Percentiles rank a stretch among this genome's conserved stretches.
Conservation (phyloP, 1,140 invertebrate species). For the Cydia splendana region DNA sequence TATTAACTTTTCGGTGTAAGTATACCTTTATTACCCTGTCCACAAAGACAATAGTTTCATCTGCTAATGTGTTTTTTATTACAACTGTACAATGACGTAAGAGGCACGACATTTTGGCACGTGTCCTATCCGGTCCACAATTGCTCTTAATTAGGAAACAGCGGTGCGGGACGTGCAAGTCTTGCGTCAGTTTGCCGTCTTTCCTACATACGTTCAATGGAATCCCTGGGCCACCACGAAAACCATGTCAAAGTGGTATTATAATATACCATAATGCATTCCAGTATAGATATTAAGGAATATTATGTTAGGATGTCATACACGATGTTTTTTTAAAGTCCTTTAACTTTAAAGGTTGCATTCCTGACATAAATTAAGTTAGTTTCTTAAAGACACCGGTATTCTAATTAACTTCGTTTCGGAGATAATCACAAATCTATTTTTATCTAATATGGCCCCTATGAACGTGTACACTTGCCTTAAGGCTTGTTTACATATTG, state of each 20-base stretch:
- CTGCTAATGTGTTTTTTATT: slow-evolving; percentile 38
- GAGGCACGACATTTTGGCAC: slow-evolving; percentile 72
- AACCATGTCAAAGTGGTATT: background rate
- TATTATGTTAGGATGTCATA: too few species aligned
- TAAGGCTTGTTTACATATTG: too few species aligned
- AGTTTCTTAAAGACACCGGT: too few species aligned
- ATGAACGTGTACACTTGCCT: too few species aligned
- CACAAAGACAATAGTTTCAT: slow-evolving; percentile 23
- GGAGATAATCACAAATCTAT: too few species aligned
- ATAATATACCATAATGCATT: too few species aligned
- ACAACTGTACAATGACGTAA: slow-evolving; percentile 55
- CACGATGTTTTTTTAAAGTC: too few species aligned
- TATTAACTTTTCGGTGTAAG: background rate
- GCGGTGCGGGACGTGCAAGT: slow-evolving; percentile 47
- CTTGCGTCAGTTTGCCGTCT: slow-evolving; percentile 6
- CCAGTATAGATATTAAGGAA: too few species aligned
- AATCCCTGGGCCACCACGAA: background rate
- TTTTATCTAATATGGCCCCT: too few species aligned
- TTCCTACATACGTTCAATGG: background rate
- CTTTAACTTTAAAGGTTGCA: too few species aligned
- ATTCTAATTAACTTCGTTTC: too few species aligned
- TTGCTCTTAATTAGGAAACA: slow-evolving; percentile 77
- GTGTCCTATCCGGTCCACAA: slow-evolving; percentile 75
- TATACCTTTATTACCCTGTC: slow-evolving; percentile 3
- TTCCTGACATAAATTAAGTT: too few species aligned